Conservation (phyloP, 2,888 invertebrate genomes). For the Scaptomyza parva region DNA sequence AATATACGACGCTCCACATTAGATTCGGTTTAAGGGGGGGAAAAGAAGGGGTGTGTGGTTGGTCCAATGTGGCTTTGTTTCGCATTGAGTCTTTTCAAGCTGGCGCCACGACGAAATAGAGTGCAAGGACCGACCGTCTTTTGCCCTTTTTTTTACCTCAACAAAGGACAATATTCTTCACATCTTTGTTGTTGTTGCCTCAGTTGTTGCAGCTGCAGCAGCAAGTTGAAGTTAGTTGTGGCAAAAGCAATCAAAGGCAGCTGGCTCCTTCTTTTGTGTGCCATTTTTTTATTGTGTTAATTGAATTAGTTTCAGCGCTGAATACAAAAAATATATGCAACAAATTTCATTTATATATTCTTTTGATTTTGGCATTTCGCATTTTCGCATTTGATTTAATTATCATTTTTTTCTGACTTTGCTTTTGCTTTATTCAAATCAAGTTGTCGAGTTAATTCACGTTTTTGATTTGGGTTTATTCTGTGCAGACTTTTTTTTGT, state of each 20-base stretch:
- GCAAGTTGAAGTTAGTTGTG: conserved; percentile 12
- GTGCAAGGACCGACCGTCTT: conserved; percentile 73
- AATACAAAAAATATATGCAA: conserved; percentile 50
- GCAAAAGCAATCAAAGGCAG: conserved; percentile 51
- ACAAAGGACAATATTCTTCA: conserved; percentile 49
- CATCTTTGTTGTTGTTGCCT: conserved; percentile 1
- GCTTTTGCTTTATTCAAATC: conserved; percentile 51
- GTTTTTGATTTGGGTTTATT: conserved; percentile 57
- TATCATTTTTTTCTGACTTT: conserved; percentile 45
- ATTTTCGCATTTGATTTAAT: conserved; percentile 61
- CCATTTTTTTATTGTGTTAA: conserved; percentile 69
- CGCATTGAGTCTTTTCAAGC: conserved; percentile 24
- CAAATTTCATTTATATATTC: conserved; percentile 39
- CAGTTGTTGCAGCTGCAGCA: neutral
- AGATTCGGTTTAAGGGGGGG: conserved; percentile 36
- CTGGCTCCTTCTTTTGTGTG: conserved; percentile 51
- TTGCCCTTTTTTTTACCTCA: conserved; percentile 59
- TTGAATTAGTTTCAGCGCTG: conserved; percentile 68
- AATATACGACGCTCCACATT: conserved; percentile 42
- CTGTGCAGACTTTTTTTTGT: conserved; percentile 43
- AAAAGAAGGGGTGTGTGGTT: conserved; percentile 7
- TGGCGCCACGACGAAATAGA: conserved; percentile 38
- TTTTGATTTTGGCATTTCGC: conserved; percentile 5
- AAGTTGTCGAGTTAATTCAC: conserved; percentile 57
- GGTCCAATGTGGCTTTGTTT: conserved; percentile 44